These are phyloP conservation scores for Chionis minor DNA, from an alignment of 2,113 vertebrate species.

Conservation along the genomic window DNA sequence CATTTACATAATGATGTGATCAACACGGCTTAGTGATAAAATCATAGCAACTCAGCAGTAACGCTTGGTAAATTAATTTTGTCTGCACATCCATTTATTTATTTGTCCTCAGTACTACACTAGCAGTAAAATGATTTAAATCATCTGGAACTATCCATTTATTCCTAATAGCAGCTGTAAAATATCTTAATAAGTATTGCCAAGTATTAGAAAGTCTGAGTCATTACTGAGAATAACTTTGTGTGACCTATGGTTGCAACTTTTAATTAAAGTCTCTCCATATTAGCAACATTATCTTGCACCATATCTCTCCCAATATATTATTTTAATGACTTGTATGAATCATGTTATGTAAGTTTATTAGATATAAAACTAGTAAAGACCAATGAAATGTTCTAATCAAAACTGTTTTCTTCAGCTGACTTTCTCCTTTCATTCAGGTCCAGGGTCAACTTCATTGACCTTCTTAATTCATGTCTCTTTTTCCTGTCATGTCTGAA, in stretches of 20 bases:
- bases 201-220: neutral
- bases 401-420: neutral
- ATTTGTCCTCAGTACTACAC: neutral
- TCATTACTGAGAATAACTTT: neutral
- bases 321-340: constrained; percentile 21
- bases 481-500: neutral
- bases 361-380: neutral
- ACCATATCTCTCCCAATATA: neutral
- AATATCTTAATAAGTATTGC: neutral
- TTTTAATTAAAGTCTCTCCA: constrained; percentile 24
- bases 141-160: neutral
- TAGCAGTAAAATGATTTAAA: neutral
- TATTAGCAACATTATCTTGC: neutral
- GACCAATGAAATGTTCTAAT: neutral
- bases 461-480: neutral
- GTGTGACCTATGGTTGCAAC: neutral
- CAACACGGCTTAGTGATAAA: neutral
- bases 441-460: neutral
- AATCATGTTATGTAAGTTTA: neutral
- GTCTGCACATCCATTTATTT: neutral
- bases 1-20: neutral
- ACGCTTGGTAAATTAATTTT: neutral
- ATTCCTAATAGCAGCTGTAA: neutral
- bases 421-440: neutral
- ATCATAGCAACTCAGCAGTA: neutral